Base-by-base conservation (phyloP, 2,113 vertebrate species). In the Entelurus aequoreus region DNA sequence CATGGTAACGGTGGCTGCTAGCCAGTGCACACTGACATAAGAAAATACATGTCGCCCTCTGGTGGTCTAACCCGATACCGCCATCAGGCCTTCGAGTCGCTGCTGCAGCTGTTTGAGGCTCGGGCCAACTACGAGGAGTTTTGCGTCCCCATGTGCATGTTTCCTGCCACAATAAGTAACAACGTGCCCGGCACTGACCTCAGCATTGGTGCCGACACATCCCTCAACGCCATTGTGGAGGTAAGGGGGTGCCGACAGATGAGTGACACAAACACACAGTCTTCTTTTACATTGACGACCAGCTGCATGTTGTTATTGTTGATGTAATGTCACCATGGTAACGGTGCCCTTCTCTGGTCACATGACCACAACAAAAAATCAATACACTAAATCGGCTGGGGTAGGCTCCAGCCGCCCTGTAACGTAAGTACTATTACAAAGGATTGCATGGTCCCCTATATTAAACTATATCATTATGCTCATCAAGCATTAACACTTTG, bases 121-220 rank as follows among this genome's bases (percentile, higher is more conserved):
- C 90, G 93, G 1, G 21, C 62, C 72, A 19, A 35, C 72, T 83
- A 88, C 75, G 81, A 90, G 80, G 94, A 95, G 87, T 89, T 95
- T 86, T 94, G 91, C 74, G 64, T 97, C 66, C 94, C 94, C 40
- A 65, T 98, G 48, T 97, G 94, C 83, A 70, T 96, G 61, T 36
- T 97, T 84, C 93, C 95, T 28, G 91, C 93, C 66, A 94, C 94
- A 77, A 92, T 97, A 90, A 98, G 95, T 92, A 97, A 95, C 92
- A 94, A 91, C 79, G 84, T 97, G 48, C 93, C 94, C 4, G 95
- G 95, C 86, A 93, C 92, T 56, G 94, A 99, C 66, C 71, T 94
- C 74, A 90, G 87, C 87, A 60, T 97, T 71, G 95, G 95, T 69
- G 84, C 85, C 14, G 95, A 97, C 83, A 97, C 94, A 48, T 61